A percentile compares a stretch with the other conserved stretches of the same genome.
Conservation (phyloP, 2,888 invertebrate species). For the Andrena camellia region DNA sequence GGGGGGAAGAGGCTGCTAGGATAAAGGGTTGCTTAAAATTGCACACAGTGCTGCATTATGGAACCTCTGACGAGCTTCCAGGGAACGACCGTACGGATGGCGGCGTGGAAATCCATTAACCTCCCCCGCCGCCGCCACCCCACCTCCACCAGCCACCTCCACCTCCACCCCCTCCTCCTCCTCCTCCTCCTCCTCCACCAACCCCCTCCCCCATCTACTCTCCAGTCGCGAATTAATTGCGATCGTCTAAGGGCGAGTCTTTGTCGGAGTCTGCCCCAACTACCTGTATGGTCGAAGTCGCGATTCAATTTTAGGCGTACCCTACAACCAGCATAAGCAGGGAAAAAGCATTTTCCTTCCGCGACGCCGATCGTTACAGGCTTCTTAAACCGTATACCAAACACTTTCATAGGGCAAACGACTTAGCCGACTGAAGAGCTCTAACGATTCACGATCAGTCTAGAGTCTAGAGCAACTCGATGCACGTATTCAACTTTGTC, state of each 20-base stretch:
- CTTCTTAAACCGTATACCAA: neutral
- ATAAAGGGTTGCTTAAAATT: slow-evolving; percentile 85
- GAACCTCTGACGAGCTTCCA: slow-evolving; percentile 82
- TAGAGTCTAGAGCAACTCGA: neutral
- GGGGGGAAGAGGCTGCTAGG: slow-evolving; percentile 75
- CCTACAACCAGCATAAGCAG: slow-evolving; percentile 30
- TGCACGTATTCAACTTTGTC: neutral
- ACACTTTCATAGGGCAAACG: neutral
- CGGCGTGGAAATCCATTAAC: slow-evolving; percentile 83
- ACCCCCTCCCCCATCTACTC: slow-evolving; percentile 64
- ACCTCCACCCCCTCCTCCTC: slow-evolving; percentile 10
- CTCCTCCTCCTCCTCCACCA: slow-evolving; percentile 28
- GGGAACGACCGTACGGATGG: slow-evolving; percentile 80
- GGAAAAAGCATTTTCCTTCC: slow-evolving; percentile 11
- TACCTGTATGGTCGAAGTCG: slow-evolving; percentile 72
- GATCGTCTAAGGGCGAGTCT: slow-evolving; percentile 82
- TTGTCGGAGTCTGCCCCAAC: slow-evolving; percentile 74
- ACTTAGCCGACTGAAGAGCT: neutral
- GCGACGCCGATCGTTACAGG: slow-evolving; percentile 1
- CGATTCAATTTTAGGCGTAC: slow-evolving; percentile 67
- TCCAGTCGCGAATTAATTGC: slow-evolving; percentile 83
- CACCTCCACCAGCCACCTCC: slow-evolving; percentile 5
- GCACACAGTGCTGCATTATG: slow-evolving; percentile 84
- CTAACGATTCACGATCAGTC: neutral
- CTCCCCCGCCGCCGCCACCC: slow-evolving; percentile 67